Evolutionary conservation across 1,140 invertebrate species (phyloP).

Genomic region (Zaprionus inermis): DNA sequence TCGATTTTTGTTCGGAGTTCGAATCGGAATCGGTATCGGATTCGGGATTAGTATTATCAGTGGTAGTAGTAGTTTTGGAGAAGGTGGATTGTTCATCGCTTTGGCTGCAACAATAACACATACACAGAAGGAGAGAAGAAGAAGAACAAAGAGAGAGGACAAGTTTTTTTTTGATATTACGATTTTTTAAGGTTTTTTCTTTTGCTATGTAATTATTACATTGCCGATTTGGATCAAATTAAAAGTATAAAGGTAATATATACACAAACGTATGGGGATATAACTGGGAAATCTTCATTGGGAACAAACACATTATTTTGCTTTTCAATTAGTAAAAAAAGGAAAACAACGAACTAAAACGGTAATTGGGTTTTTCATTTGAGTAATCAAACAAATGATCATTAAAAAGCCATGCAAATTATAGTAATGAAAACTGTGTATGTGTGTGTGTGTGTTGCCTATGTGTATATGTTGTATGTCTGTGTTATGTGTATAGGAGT

Average conservation of each 20-base stretch:
- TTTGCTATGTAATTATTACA: conserved; percentile 4
- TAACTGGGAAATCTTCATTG: conserved; percentile 27
- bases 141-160: conserved; percentile 64
- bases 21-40: conserved; percentile 63
- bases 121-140: conserved; percentile 76
- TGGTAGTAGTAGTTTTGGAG: conserved; percentile 75
- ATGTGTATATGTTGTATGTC: conserved; percentile 1
- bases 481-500: neutral
- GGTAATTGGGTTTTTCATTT: conserved; percentile 16
- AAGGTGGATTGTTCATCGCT: conserved; percentile 78
- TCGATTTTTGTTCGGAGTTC: conserved; percentile 69
- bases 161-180: conserved; percentile 48
- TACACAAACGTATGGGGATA: conserved; percentile 49
- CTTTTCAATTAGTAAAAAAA: conserved; percentile 61
- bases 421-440: conserved; percentile 46
- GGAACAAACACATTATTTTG: conserved; percentile 40
- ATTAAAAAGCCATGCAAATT: conserved; percentile 75
- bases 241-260: conserved; percentile 35
- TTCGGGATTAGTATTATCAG: conserved; percentile 67
- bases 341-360: conserved; percentile 30
- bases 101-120: conserved; percentile 84
- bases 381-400: conserved; percentile 56
- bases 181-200: conserved; percentile 32
- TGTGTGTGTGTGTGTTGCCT: conserved; percentile 18
- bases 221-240: conserved; percentile 36